A percentile compares a stretch with the other conserved stretches of the same genome.
phyloP scores from a whole-genome alignment of 2,113 vertebrate genomes.

The Chaetura pelagica region DNA sequence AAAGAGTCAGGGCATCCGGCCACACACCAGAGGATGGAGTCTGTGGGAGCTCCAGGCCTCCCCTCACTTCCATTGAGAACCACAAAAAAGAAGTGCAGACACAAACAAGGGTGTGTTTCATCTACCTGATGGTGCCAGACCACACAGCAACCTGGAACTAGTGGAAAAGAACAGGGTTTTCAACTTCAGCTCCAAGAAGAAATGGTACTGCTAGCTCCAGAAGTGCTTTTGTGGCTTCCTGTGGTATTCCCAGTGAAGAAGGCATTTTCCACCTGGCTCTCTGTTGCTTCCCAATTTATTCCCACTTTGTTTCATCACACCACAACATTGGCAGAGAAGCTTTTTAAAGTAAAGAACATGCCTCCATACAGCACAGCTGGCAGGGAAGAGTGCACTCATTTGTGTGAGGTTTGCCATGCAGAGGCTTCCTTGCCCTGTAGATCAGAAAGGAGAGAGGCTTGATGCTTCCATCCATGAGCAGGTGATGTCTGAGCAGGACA shows the following conservation, averaged over 20 bases:
- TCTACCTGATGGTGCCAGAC: background rate
- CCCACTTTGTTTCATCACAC: background rate
- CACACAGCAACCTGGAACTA: background rate
- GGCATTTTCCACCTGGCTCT: background rate
- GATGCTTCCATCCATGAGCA: background rate
- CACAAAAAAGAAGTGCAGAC: background rate
- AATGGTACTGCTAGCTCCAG: background rate
- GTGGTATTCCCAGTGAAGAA: background rate
- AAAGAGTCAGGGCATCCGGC: background rate
- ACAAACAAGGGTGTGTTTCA: background rate
- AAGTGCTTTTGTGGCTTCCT: background rate
- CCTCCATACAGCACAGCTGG: background rate
- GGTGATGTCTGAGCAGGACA: background rate
- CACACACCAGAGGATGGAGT: background rate
- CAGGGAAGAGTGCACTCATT: background rate
- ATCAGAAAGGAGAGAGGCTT: background rate
- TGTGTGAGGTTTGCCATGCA: background rate
- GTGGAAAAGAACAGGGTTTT: background rate
- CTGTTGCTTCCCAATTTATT: background rate
- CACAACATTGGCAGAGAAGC: background rate
- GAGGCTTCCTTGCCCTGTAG: background rate
- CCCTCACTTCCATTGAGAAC: background rate
- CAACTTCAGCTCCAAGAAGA: background rate
- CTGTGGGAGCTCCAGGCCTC: background rate
- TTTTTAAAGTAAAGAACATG: background rate